Percentiles rank a stretch among this genome's conserved stretches.
Evolutionary conservation across 2,113 vertebrate species (phyloP).

Genomic region (Pollachius pollachius): DNA sequence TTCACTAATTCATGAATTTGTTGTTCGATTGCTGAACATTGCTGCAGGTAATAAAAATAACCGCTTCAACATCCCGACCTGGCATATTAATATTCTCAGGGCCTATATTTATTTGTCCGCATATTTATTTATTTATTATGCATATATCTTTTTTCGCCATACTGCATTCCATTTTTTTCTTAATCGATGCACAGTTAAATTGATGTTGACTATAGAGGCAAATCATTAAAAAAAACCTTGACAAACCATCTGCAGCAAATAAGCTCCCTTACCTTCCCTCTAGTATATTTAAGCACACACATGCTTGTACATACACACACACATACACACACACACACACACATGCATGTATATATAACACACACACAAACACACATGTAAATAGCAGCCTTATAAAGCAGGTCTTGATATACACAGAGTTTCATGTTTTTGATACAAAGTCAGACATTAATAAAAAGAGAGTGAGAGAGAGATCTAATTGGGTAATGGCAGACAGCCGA

Average conservation of each 20-base stretch:
- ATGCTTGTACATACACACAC: conserved; percentile 18
- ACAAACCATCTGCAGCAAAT: conserved; percentile 65
- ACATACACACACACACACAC: conserved; percentile 6
- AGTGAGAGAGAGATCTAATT: conserved; percentile 45
- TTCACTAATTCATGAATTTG: conserved; percentile 10
- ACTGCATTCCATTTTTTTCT: conserved; percentile 16
- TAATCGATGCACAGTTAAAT: conserved; percentile 63
- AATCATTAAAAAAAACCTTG: conserved; percentile 66
- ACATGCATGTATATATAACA: too few relatives aligned
- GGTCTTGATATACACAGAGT: conserved; percentile 57
- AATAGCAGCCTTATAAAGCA: conserved; percentile 63
- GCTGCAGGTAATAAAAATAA: background rate
- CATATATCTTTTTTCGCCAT: conserved; percentile 31
- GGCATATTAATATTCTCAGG: too few relatives aligned
- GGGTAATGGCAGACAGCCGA: conserved; percentile 49
- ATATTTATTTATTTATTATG: conserved; percentile 25
- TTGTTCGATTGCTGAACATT: conserved; percentile 4
- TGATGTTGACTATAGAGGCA: conserved; percentile 57
- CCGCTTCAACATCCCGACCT: background rate
- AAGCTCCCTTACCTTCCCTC: conserved; percentile 56
- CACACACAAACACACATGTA: conserved; percentile 34
- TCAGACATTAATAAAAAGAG: conserved; percentile 54
- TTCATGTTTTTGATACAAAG: conserved; percentile 63
- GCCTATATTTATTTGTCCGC: background rate
- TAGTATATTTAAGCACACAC: conserved; percentile 27